phyloP scores from a whole-genome alignment of 2,113 vertebrate genomes.

The Clarias batrachus region DNA sequence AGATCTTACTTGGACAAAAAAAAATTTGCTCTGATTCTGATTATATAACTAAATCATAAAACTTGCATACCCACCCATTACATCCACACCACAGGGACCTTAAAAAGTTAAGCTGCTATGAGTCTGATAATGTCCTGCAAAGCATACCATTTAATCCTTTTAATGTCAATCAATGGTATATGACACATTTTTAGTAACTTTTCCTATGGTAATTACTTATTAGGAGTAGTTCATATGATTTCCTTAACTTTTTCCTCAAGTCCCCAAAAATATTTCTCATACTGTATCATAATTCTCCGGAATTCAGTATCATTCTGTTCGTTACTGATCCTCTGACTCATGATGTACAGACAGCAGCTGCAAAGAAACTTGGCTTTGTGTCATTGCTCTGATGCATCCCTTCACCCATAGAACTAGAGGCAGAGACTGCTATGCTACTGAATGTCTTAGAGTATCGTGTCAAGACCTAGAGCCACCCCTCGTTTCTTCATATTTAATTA shows the following conservation, averaged over 20 bases:
- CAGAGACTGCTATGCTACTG: neutral
- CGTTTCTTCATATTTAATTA: no score
- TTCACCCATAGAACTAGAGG: neutral
- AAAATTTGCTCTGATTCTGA: neutral
- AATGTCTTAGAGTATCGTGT: neutral
- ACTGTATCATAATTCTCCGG: neutral
- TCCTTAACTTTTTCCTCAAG: neutral
- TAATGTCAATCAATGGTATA: neutral
- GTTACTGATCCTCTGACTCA: constrained; percentile 20
- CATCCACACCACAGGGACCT: neutral
- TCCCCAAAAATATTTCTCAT: neutral
- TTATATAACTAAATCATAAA: neutral
- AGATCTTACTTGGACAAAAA: constrained; percentile 1
- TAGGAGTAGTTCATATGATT: neutral
- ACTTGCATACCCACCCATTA: neutral
- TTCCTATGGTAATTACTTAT: neutral
- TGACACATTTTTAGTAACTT: neutral
- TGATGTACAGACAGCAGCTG: constrained; percentile 28
- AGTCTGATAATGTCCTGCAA: neutral
- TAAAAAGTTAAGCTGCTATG: neutral
- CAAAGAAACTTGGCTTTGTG: constrained; percentile 19
- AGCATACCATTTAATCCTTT: neutral
- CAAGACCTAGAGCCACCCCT: no score
- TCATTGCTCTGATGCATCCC: neutral
- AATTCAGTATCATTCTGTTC: constrained; percentile 17